A percentile compares a stretch with the other conserved stretches of the same genome.
These are phyloP conservation scores for Panagrolaimus sp. DNA, from an alignment of 1,140 invertebrate genomes.

Conservation along the genomic window DNA sequence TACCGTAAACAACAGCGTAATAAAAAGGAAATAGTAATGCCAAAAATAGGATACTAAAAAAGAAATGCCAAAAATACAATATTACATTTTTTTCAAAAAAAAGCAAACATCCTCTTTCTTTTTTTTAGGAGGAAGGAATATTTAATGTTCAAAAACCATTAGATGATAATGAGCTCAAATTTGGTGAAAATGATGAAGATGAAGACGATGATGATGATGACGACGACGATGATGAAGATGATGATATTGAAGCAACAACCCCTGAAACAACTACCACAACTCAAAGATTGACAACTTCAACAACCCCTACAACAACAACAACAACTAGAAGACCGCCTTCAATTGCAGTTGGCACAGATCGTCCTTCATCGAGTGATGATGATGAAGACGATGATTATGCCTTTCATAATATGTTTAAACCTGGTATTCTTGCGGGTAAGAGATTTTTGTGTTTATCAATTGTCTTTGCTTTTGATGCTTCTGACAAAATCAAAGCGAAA, in stretches of 20 bases:
- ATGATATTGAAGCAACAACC: neutral
- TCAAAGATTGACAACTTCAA: slow-evolving; percentile 2
- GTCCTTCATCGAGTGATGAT: neutral
- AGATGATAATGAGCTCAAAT: slow-evolving; percentile 4
- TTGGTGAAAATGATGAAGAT: slow-evolving; percentile 18
- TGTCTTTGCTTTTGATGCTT: slow-evolving; percentile 10
- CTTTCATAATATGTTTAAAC: slow-evolving; percentile 39
- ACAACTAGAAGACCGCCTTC: slow-evolving; percentile 17
- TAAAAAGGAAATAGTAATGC: too few relatives aligned
- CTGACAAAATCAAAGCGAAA: neutral
- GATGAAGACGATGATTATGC: neutral
- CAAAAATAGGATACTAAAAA: too few relatives aligned
- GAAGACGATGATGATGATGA: slow-evolving; percentile 34
- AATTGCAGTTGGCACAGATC: neutral
- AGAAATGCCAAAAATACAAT: too few relatives aligned
- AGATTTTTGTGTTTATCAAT: neutral
- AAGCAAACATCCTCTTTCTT: too few relatives aligned
- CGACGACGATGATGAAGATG: slow-evolving; percentile 21
- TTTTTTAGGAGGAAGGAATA: too few relatives aligned
- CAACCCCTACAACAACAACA: slow-evolving; percentile 15
- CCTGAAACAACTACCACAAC: neutral
- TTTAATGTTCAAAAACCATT: neutral
- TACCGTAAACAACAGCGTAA: too few relatives aligned
- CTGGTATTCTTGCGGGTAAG: slow-evolving; percentile 40
- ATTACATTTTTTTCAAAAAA: too few relatives aligned